phyloP scores from a whole-genome alignment of 2,113 vertebrate genomes.

The Takifugu bimaculatus region DNA sequence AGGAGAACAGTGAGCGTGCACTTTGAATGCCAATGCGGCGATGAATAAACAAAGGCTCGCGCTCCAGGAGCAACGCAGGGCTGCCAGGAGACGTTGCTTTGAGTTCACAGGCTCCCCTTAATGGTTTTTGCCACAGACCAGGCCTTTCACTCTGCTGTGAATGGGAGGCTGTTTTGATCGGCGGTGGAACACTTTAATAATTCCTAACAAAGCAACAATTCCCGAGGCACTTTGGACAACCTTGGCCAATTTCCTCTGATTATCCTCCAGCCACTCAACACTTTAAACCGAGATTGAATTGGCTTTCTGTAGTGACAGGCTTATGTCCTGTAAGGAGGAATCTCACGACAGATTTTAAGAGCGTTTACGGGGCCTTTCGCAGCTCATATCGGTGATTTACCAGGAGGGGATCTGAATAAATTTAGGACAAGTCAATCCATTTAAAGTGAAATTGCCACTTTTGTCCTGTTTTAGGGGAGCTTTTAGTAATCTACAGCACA shows the following conservation, averaged over 20 bases:
- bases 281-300: conserved; percentile 23
- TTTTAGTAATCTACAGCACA: not conserved
- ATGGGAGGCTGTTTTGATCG: conserved; percentile 61
- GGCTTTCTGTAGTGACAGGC: conserved; percentile 15
- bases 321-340: conserved; percentile 7
- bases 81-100: conserved; percentile 68
- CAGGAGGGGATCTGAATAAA: not conserved
- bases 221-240: conserved; percentile 42
- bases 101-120: conserved; percentile 56
- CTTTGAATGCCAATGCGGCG: conserved; percentile 72
- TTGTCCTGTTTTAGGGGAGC: no score
- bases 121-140: conserved; percentile 65
- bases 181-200: conserved; percentile 55
- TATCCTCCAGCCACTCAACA: conserved; percentile 37
- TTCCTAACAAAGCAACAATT: conserved; percentile 61
- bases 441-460: conserved; percentile 6
- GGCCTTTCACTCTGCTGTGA: conserved; percentile 66
- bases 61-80: conserved; percentile 63
- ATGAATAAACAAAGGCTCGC: conserved; percentile 76
- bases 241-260: conserved; percentile 48
- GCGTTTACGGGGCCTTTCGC: not conserved
- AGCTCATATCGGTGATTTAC: not conserved
- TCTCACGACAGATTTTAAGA: conserved; percentile 7
- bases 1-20: conserved; percentile 65
- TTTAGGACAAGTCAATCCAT: not conserved